Conservation (phyloP, 2,113 vertebrate species). For the Tragulus kanchil region DNA sequence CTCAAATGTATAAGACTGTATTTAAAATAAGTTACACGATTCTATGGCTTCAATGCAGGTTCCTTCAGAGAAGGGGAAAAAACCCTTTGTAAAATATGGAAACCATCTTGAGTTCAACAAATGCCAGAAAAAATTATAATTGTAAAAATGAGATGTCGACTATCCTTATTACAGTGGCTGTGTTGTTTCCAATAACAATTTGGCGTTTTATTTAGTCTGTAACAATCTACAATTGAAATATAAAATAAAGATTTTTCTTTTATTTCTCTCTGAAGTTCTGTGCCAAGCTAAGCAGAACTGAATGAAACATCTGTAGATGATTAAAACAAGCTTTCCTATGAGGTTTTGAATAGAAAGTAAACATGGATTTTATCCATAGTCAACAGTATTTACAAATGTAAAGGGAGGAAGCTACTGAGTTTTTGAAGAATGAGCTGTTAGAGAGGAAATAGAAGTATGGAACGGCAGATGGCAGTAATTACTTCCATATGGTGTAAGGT, state of each 20-base stretch:
- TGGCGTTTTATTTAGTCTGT: slow-evolving; percentile 93
- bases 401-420: slow-evolving; percentile 99
- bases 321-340: slow-evolving; percentile 94
- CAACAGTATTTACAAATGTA: slow-evolving; percentile 99
- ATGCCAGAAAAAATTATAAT: slow-evolving; percentile 89
- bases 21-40: slow-evolving; percentile 88
- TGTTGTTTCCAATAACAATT: slow-evolving; percentile 94
- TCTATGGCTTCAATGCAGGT: slow-evolving; percentile 86
- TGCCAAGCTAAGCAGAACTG: slow-evolving; percentile 93
- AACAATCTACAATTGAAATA: slow-evolving; percentile 94
- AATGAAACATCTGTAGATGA: slow-evolving; percentile 95
- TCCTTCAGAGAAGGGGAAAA: slow-evolving; percentile 81
- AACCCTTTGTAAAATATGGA: slow-evolving; percentile 86
- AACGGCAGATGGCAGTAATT: slow-evolving; percentile 96
- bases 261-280: slow-evolving; percentile 91
- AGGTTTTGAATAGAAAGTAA: slow-evolving; percentile 96
- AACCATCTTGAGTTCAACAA: slow-evolving; percentile 89
- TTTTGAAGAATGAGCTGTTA: slow-evolving; percentile 97
- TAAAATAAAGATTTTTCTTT: slow-evolving; percentile 93
- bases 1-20: slow-evolving; percentile 86
- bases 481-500: slow-evolving; percentile 90
- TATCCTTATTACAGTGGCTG: slow-evolving; percentile 90
- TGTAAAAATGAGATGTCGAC: slow-evolving; percentile 91
- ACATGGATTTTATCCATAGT: slow-evolving; percentile 98
- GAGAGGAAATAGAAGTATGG: slow-evolving; percentile 94